Evolutionary conservation across 2,888 invertebrate species (phyloP), one percentile per base, ranked within the genome.

Genomic region (Portevinia maculata): DNA sequence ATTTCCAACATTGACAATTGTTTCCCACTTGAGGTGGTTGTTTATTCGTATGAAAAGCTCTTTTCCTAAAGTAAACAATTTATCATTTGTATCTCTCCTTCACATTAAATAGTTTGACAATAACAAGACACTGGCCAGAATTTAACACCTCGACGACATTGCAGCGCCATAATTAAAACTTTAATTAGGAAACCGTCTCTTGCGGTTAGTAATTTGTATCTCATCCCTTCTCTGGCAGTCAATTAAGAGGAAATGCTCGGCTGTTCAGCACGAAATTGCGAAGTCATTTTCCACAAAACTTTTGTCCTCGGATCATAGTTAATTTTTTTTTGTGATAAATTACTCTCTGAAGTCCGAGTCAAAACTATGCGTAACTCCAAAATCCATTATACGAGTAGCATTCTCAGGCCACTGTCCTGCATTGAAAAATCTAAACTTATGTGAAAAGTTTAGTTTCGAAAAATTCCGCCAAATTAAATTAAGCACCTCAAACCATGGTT

Each of bases 391-490:
- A n/a, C n/a, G n/a, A n/a, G n/a, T n/a, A 48, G 41, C 28, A 46
- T 67, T 34, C 65, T 32, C 59, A 15, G 34, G 9, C 59, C 48
- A 17, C 62, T n/a, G 28, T 52, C 41, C 57, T 62, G 41, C 46
- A 62, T 46, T 41, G 37, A 21, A 34, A 70, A 81, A 75, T 60
- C 81, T 57, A 46, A 83, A 83, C 81, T 76, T 76, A 71, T 76
- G 76, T 11, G 41, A 83, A 71, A 83, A 78, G 76, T 83, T 73
- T 62, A 32, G 46, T 75, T 69, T 62, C 30, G 13, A 76, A 71
- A 76, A 76, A 71, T 76, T 71, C 60, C 70, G 32, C 71, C 71
- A 73, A 78, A 65, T 78, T 76, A 71, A 76, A 83, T 83, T 71
- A 78, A 65, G 55, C 76, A 76, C 65, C 76, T 83, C 70, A 52